phyloP scores from a whole-genome alignment of 2,888 invertebrate species.

The Ceramica pisi region DNA sequence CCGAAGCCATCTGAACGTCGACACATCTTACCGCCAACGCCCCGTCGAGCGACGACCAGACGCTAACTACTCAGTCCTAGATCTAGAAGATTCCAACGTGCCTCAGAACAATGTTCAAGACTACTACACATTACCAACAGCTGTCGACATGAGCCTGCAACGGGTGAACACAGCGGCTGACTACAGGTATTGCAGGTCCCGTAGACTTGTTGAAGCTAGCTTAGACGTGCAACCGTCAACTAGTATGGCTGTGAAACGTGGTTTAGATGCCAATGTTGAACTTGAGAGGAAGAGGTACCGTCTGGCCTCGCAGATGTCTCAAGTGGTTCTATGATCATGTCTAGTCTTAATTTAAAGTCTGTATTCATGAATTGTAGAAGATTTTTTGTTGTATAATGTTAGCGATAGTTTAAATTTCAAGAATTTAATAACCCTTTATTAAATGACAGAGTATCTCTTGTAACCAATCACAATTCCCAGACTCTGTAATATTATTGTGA shows the following conservation, averaged over 20 bases:
- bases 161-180: conserved; percentile 79
- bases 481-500: no score
- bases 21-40: conserved; percentile 73
- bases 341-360: conserved; percentile 72
- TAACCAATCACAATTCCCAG: no score
- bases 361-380: conserved; percentile 60
- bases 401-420: background rate
- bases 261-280: conserved; percentile 78
- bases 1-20: conserved; percentile 69
- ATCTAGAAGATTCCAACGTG: conserved; percentile 72
- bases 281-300: conserved; percentile 84
- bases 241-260: conserved; percentile 83
- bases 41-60: conserved; percentile 68
- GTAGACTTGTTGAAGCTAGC: conserved; percentile 82
- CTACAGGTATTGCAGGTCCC: conserved; percentile 81
- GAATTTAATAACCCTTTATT: background rate
- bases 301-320: conserved; percentile 82
- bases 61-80: conserved; percentile 74
- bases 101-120: conserved; percentile 69
- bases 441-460: no score
- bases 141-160: conserved; percentile 78
- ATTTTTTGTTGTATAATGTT: conserved; percentile 43
- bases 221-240: conserved; percentile 78
- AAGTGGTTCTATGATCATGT: conserved; percentile 85
- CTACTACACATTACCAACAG: conserved; percentile 76